Evolutionary conservation across 2,888 invertebrate genomes (phyloP).

Genomic region (Leptinotarsa tumamoca): DNA sequence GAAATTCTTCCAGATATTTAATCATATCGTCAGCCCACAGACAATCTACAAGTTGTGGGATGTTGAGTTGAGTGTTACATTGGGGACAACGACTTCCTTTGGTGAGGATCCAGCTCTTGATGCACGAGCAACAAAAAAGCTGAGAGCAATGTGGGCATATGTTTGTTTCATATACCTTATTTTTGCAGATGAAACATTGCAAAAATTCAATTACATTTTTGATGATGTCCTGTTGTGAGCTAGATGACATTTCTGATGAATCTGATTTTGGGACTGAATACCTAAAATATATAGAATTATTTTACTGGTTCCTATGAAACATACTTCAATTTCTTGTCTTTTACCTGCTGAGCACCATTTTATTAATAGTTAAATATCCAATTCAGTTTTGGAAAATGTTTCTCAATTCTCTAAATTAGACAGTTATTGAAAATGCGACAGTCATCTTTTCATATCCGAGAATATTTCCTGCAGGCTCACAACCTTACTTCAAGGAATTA

Average conservation of each 20-base stretch:
- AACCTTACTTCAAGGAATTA: not conserved
- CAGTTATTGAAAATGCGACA: not conserved
- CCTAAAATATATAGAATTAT: not conserved
- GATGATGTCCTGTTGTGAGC: slow-evolving; percentile 75
- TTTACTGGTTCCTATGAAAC: slow-evolving; percentile 4
- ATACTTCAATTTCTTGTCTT: not conserved
- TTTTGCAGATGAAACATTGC: slow-evolving; percentile 97
- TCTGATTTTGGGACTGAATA: not conserved
- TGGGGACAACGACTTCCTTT: slow-evolving; percentile 94
- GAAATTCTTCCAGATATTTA: slow-evolving; percentile 89
- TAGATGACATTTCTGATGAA: slow-evolving; percentile 68
- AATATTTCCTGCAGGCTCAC: slow-evolving; percentile 25
- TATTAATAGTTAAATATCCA: not conserved
- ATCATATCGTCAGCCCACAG: slow-evolving; percentile 97
- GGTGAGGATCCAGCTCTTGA: slow-evolving; percentile 91
- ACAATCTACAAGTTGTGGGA: slow-evolving; percentile 93
- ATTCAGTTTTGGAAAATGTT: slow-evolving; percentile 6
- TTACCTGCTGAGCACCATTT: not conserved
- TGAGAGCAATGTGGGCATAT: slow-evolving; percentile 96
- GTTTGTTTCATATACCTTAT: slow-evolving; percentile 92
- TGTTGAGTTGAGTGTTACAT: slow-evolving; percentile 86
- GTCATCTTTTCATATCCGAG: slow-evolving; percentile 27
- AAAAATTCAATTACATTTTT: slow-evolving; percentile 90
- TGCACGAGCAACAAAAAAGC: slow-evolving; percentile 93
- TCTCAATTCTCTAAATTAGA: not conserved